A percentile compares a stretch with the other conserved stretches of the same genome.
These are phyloP conservation scores for Anabas testudineus DNA, from an alignment of 2,797 vertebrate species.

Conservation along the genomic window DNA sequence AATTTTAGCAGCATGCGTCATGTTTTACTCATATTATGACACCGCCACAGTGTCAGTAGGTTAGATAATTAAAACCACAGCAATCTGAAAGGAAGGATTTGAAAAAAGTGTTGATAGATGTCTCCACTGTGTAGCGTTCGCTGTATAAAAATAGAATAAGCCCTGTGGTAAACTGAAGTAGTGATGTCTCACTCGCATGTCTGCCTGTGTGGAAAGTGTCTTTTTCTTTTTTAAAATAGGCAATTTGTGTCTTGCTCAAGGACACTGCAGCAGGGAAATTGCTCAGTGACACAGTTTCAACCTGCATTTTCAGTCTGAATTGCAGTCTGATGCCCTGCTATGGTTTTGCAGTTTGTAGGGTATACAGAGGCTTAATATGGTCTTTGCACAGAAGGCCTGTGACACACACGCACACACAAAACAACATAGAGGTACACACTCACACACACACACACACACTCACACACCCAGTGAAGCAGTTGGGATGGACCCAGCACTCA, in stretches of 20 bases:
- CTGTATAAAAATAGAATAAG: not conserved
- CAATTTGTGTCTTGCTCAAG: slow-evolving; percentile 24
- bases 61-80: no score
- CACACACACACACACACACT: slow-evolving; percentile 32
- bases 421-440: not conserved
- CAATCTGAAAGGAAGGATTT: no score
- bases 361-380: slow-evolving; percentile 18
- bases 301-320: slow-evolving; percentile 23
- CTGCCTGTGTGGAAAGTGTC: not conserved
- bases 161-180: not conserved
- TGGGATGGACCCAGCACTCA: slow-evolving; percentile 72
- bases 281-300: slow-evolving; percentile 29
- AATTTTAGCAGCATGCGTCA: no score
- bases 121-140: no score
- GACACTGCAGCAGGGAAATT: slow-evolving; percentile 30
- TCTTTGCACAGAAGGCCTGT: slow-evolving; percentile 29
- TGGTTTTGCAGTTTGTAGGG: slow-evolving; percentile 43
- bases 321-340: slow-evolving; percentile 29
- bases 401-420: slow-evolving; percentile 1
- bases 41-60: no score
- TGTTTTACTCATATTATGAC: no score
- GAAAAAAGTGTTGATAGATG: no score
- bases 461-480: slow-evolving; percentile 39
- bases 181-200: not conserved
- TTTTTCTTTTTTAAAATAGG: not conserved